These are phyloP conservation scores for Nerophis lumbriciformis DNA, from an alignment of 2,113 vertebrate species.

Conservation along the genomic window DNA sequence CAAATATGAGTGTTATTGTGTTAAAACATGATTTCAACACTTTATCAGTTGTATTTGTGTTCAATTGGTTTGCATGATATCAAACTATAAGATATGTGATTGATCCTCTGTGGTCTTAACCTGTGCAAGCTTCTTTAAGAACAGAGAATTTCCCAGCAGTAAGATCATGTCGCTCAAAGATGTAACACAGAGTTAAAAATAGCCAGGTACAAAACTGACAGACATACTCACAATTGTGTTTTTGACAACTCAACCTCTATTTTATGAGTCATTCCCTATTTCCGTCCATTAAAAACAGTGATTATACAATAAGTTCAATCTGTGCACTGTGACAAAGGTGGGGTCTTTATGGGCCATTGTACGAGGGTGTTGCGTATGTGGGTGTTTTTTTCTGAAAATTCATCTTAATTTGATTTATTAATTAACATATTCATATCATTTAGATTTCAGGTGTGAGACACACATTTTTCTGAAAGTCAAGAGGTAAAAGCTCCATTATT, in stretches of 20 bases:
- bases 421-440: not conserved
- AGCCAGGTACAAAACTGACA: constrained; percentile 30
- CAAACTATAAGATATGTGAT: not conserved
- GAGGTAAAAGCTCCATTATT: constrained; percentile 10
- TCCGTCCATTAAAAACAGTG: constrained; percentile 19
- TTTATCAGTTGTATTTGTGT: constrained; percentile 23
- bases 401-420: constrained; percentile 1
- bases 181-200: constrained; percentile 7
- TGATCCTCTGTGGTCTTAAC: constrained; percentile 9
- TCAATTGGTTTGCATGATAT: constrained; percentile 11
- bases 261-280: constrained; percentile 31
- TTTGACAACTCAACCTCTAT: constrained; percentile 16
- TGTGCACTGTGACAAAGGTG: constrained; percentile 16
- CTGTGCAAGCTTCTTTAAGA: not conserved
- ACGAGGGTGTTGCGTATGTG: constrained; percentile 7
- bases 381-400: constrained; percentile 24
- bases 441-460: not conserved
- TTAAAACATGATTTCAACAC: too few relatives aligned
- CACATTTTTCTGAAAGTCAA: not conserved
- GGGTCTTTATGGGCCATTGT: constrained; percentile 31
- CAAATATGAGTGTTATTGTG: too few relatives aligned
- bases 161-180: not conserved
- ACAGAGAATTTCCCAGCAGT: constrained; percentile 9
- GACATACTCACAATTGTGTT: constrained; percentile 24
- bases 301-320: constrained; percentile 15